These are phyloP conservation scores for Sebastes trivittatus DNA, from an alignment of 2,797 vertebrate genomes.

Conservation along the genomic window DNA sequence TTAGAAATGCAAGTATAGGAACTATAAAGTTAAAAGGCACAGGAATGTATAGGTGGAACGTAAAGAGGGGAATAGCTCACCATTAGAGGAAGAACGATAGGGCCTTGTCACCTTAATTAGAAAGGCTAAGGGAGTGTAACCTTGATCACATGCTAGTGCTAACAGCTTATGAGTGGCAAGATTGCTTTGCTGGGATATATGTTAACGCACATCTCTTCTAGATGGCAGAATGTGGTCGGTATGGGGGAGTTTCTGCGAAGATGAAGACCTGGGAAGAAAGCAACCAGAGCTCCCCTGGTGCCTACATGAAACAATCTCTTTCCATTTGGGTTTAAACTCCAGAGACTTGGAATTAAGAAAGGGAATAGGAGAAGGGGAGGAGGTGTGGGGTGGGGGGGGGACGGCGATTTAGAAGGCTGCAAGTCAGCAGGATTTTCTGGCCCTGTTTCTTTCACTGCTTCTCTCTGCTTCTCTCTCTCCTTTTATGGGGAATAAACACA, in stretches of 20 bases:
- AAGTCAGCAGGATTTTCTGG: conserved; percentile 73
- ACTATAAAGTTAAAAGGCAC: background rate
- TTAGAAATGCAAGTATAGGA: background rate
- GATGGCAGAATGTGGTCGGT: background rate
- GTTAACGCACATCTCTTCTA: conserved; percentile 6
- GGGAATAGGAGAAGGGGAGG: conserved; percentile 38
- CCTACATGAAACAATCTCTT: conserved; percentile 68
- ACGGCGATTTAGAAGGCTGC: conserved; percentile 44
- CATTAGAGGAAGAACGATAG: conserved; percentile 35
- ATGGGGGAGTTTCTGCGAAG: conserved; percentile 28
- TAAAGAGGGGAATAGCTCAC: background rate
- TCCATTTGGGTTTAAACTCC: conserved; percentile 62
- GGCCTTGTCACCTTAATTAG: conserved; percentile 57
- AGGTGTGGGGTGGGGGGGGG: conserved; percentile 10
- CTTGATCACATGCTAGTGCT: conserved; percentile 47
- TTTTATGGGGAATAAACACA: conserved; percentile 59
- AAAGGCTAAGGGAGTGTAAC: conserved; percentile 39
- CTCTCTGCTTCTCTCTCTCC: background rate
- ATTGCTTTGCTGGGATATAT: conserved; percentile 26
- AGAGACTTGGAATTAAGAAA: conserved; percentile 52
- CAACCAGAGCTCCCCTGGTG: conserved; percentile 41
- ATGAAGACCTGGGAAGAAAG: conserved; percentile 44
- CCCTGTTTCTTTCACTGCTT: conserved; percentile 1
- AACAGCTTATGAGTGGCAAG: conserved; percentile 41
- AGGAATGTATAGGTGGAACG: background rate